These are phyloP conservation scores for Lepus oiostolus DNA, from an alignment of 2,797 vertebrate genomes.

Conservation along the genomic window DNA sequence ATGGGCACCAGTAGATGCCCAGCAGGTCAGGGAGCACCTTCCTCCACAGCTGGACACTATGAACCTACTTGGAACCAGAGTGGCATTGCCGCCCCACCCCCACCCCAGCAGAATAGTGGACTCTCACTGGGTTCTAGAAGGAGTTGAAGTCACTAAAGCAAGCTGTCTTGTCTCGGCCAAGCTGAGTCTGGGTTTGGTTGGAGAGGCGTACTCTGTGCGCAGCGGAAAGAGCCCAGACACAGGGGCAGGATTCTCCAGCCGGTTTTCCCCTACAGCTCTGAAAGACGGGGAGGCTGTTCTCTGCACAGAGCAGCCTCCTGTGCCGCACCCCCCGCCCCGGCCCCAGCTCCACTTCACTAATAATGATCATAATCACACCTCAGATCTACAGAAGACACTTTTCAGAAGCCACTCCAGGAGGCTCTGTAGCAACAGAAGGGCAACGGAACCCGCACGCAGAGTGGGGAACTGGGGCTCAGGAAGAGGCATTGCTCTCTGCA, in stretches of 20 bases:
- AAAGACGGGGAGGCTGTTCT: slow-evolving; percentile 65
- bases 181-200: neutral
- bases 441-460: neutral
- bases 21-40: neutral
- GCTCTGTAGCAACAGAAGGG: slow-evolving; percentile 58
- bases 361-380: slow-evolving; percentile 75
- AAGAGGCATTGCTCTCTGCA: neutral
- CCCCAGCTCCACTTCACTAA: slow-evolving; percentile 73
- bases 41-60: neutral
- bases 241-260: neutral
- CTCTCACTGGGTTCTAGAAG: neutral
- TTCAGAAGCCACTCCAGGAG: slow-evolving; percentile 73
- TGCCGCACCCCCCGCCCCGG: neutral
- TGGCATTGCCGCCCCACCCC: neutral
- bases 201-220: accelerated
- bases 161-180: neutral
- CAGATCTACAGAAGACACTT: slow-evolving; percentile 77
- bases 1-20: neutral
- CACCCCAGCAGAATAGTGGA: accelerated
- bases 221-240: accelerated
- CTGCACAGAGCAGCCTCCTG: neutral
- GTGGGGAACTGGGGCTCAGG: neutral
- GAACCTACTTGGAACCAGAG: no score
- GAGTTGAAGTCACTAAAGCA: neutral
- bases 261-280: neutral